Evolutionary conservation across 2,888 invertebrate species (phyloP).

Genomic region (Microdon myrmicae): DNA sequence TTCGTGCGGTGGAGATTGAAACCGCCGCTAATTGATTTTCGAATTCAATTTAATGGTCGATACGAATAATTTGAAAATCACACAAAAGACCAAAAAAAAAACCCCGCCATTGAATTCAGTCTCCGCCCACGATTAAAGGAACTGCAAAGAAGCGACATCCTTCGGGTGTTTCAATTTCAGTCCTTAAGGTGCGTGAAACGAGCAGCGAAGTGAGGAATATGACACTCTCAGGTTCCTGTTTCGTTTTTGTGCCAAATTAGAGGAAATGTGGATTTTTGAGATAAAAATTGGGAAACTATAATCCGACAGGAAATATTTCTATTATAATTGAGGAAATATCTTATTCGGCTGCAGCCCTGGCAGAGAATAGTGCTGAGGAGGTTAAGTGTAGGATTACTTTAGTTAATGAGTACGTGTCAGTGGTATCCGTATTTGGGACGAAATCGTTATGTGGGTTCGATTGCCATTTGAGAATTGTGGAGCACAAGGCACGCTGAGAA

Average conservation of each 20-base stretch:
- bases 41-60: constrained; percentile 41
- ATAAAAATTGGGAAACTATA: constrained; percentile 35
- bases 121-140: constrained; percentile 27
- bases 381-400: constrained; percentile 23
- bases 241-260: constrained; percentile 21
- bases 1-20: constrained; percentile 16
- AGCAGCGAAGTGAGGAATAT: constrained; percentile 32
- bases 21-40: constrained; percentile 44
- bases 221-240: constrained; percentile 31
- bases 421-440: too few relatives aligned
- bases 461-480: too few relatives aligned
- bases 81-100: constrained; percentile 28
- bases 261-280: constrained; percentile 34
- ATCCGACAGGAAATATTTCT: constrained; percentile 49
- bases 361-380: neutral
- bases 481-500: too few relatives aligned
- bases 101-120: too few relatives aligned
- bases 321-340: constrained; percentile 33
- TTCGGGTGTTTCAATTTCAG: constrained; percentile 40
- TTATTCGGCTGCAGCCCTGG: constrained; percentile 14
- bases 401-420: neutral
- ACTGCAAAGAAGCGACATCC: constrained; percentile 41
- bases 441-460: too few relatives aligned
- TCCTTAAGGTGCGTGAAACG: constrained; percentile 44
- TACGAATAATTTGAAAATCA: constrained; percentile 43